These are phyloP conservation scores for Callimorpha dominula DNA, from an alignment of 2,888 invertebrate species.

Conservation along the genomic window DNA sequence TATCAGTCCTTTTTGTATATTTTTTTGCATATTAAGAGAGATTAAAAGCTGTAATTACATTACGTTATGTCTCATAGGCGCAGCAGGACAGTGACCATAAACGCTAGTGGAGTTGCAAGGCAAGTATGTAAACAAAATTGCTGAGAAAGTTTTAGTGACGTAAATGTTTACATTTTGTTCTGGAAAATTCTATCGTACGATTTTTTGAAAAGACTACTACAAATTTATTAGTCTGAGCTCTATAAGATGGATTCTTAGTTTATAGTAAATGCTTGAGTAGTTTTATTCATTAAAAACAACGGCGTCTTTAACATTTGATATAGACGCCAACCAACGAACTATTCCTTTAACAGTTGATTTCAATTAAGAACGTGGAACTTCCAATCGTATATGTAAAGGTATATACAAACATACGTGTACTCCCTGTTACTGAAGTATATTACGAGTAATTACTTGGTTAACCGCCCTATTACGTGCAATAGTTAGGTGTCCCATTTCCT, in stretches of 20 bases:
- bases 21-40: background rate
- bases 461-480: constrained; percentile 5
- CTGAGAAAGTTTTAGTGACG: background rate
- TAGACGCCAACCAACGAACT: background rate
- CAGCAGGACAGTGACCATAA: background rate
- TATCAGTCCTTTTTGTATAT: too few species aligned
- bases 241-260: background rate
- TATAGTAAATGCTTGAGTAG: background rate
- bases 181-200: too few species aligned
- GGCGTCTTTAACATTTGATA: background rate
- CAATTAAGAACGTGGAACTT: background rate
- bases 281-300: background rate
- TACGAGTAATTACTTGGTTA: constrained; percentile 14
- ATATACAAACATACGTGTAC: background rate
- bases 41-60: background rate
- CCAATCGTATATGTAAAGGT: background rate
- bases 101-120: background rate
- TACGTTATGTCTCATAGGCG: background rate
- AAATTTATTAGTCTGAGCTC: too few species aligned
- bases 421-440: background rate
- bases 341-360: background rate
- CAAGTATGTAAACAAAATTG: background rate
- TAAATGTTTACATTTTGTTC: background rate
- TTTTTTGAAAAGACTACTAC: too few species aligned
- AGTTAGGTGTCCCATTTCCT: constrained; percentile 15